phyloP scores from a whole-genome alignment of 2,888 invertebrate genomes.

The Cheilosia pagana region DNA sequence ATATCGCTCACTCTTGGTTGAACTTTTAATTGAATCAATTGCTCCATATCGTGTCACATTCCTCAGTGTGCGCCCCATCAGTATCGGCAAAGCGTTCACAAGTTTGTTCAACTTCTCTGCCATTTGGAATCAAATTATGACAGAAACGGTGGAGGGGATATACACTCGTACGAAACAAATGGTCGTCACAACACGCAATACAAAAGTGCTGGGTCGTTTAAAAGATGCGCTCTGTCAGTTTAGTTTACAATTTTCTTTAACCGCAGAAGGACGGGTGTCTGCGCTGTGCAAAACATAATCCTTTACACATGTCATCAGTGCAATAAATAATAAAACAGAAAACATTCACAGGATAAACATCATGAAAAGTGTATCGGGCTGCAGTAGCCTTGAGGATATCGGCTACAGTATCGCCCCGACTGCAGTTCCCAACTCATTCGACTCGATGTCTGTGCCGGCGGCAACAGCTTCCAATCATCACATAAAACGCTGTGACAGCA shows the following conservation, averaged over 20 bases:
- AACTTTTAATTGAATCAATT: constrained; percentile 72
- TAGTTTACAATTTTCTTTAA: constrained; percentile 55
- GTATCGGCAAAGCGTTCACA: constrained; percentile 34
- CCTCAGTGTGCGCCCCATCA: constrained; percentile 18
- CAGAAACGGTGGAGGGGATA: constrained; percentile 17
- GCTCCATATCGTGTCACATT: constrained; percentile 50
- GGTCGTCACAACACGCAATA: constrained; percentile 2
- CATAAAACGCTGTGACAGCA: constrained; percentile 78
- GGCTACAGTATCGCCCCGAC: constrained; percentile 14
- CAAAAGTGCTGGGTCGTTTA: constrained; percentile 5
- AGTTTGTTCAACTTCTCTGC: constrained; percentile 57
- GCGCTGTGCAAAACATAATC: constrained; percentile 4
- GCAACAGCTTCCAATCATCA: constrained; percentile 53
- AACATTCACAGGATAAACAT: constrained; percentile 7
- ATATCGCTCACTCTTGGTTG: constrained; percentile 43
- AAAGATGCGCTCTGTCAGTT: constrained; percentile 35
- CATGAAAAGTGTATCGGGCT: constrained; percentile 75
- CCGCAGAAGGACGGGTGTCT: constrained; percentile 34
- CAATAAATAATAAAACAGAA: constrained; percentile 12
- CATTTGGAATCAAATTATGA: constrained; percentile 22
- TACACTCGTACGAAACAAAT: not conserved
- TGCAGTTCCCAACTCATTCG: constrained; percentile 42
- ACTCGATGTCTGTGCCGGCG: constrained; percentile 62
- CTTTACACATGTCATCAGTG: not conserved
- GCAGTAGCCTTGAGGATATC: constrained; percentile 76